A percentile compares a stretch with the other conserved stretches of the same genome.
Conservation (phyloP, 2,113 vertebrate genomes). For the Agelaius tricolor region DNA sequence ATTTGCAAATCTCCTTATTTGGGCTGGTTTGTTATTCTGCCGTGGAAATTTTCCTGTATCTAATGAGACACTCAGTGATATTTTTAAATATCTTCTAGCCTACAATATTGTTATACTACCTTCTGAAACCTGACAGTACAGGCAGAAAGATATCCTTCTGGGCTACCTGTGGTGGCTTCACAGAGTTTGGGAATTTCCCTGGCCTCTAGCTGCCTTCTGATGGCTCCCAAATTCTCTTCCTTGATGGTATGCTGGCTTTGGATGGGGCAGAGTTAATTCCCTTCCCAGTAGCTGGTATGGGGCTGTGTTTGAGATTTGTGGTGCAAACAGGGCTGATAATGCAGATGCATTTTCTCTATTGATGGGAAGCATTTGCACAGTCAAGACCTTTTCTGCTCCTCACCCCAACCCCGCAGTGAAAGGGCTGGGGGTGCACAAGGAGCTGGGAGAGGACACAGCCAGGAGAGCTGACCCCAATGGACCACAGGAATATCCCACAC, state of each 20-base stretch:
- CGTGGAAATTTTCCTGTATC: background rate
- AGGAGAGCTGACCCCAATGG: background rate
- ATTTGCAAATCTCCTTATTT: background rate
- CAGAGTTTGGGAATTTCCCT: background rate
- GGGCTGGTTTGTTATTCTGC: background rate
- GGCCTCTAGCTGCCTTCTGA: background rate
- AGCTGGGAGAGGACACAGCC: background rate
- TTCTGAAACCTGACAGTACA: background rate
- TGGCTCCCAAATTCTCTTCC: background rate
- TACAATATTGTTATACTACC: background rate
- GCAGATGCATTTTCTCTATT: background rate
- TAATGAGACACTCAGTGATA: background rate
- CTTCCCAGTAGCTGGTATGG: background rate
- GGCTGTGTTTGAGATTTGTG: background rate
- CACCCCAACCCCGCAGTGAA: background rate
- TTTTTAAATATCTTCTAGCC: background rate
- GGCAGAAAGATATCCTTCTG: background rate
- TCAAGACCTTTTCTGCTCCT: background rate
- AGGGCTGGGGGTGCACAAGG: background rate
- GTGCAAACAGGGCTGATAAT: background rate
- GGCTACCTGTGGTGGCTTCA: background rate
- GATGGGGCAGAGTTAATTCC: background rate
- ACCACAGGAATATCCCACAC: background rate
- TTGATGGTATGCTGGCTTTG: background rate
- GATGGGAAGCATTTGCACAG: background rate